Conservation (phyloP, 2,888 invertebrate genomes). For the Choristoneura rosaceana region DNA sequence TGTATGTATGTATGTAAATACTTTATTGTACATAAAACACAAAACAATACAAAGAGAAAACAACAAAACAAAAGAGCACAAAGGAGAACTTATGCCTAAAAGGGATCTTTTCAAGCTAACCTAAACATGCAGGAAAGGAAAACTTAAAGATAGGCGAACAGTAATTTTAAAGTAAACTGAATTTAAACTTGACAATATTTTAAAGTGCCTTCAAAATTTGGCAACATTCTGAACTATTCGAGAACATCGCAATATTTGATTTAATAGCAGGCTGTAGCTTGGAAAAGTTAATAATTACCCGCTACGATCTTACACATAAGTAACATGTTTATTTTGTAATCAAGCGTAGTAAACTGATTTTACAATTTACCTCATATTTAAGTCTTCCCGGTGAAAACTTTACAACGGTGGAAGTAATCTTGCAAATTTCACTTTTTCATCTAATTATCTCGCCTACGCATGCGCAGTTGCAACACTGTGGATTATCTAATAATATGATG, state of each 20-base stretch:
- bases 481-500: slow-evolving; percentile 33
- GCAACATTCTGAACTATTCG: no score
- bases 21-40: no score
- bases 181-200: no score
- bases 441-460: slow-evolving; percentile 25
- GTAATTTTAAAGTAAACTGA: no score
- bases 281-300: not conserved
- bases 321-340: not conserved
- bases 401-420: slow-evolving; percentile 31
- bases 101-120: no score
- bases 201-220: no score
- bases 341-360: not conserved
- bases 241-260: not conserved
- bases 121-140: no score
- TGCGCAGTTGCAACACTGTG: slow-evolving; percentile 28
- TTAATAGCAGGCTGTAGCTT: not conserved
- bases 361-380: not conserved
- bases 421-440: slow-evolving; percentile 35
- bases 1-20: no score
- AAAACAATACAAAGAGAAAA: no score
- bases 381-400: slow-evolving; percentile 25
- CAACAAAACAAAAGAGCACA: no score
- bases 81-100: no score
- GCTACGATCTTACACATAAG: not conserved
- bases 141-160: no score